Evolutionary conservation across 2,888 invertebrate species (phyloP), one percentile per base, ranked within the genome.

Genomic region (Hydrotaea cyrtoneurina): DNA sequence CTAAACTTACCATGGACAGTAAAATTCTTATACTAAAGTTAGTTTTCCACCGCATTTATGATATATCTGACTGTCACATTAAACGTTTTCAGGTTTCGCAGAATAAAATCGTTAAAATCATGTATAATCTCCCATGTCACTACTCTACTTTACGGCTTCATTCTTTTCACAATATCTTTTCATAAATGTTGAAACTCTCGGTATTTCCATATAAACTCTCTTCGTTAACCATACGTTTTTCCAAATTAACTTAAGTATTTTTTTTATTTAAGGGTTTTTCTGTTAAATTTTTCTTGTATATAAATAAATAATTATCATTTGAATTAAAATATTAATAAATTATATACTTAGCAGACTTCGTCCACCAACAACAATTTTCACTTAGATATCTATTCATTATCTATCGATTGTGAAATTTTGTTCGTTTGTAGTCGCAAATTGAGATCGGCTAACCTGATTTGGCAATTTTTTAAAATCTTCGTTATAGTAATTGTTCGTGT

Each of bases 111-210:
- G 23, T 59, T 23, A 59, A 59, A 2, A 59, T 59, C 23, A 59
- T 59, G 13, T 59, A 23, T 23, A 59, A 59, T 23, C 59, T 59
- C 8, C 59, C 21, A 4, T 23, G 19, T 19, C 11, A 23, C 2
- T 59, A 59, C 26, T 59, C 59, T 23, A 59, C 59, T 10, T 23
- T 19, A 59, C 21, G 59, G 23, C 26, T 59, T 13, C 59, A 59
- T 19, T 23, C 59, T 2, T 26, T 59, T 7, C 21, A 13, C 23
- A 23, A 23, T 4, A 23, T 59, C 26, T 23, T 23, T 19, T 23
- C 8, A 59, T 13, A 59, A 15, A 23, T 59, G 59, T 23, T 23
- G 5, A 23, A 11, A 7, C 13, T 59, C 59, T 59, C 59, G 23
- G 8, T 23, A 59, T 15, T 11, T 11, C 26, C 59, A 59, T 59